phyloP scores from a whole-genome alignment of 2,113 vertebrate genomes.

The Phalacrocorax carbo region DNA sequence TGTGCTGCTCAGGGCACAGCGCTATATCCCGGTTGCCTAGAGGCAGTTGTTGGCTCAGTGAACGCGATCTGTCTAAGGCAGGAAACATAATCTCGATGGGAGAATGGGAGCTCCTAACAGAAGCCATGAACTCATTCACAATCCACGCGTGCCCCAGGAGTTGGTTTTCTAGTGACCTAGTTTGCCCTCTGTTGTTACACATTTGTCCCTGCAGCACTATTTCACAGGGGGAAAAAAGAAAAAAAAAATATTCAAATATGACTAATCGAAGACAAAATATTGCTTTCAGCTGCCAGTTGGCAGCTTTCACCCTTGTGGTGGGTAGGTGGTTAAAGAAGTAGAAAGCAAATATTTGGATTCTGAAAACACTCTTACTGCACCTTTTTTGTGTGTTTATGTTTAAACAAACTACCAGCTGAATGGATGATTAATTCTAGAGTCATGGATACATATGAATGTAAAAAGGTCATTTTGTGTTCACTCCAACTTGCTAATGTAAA shows the following conservation, averaged over 20 bases:
- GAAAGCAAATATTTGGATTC: slow-evolving; percentile 36
- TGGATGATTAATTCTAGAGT: background rate
- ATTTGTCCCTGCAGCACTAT: background rate
- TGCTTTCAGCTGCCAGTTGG: slow-evolving; percentile 38
- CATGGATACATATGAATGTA: background rate
- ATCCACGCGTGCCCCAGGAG: background rate
- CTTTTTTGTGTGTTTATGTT: slow-evolving; percentile 11
- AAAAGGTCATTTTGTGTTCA: background rate
- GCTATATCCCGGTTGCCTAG: background rate
- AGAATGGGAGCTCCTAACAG: background rate
- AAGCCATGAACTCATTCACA: background rate
- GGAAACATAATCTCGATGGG: background rate
- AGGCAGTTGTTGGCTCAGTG: background rate
- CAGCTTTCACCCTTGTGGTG: background rate
- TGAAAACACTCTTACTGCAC: background rate
- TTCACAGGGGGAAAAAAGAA: background rate
- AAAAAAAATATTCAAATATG: background rate
- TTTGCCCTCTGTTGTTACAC: slow-evolving; percentile 8
- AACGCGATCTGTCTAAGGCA: background rate
- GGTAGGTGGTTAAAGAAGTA: slow-evolving; percentile 32
- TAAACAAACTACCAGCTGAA: background rate
- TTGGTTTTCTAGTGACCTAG: background rate
- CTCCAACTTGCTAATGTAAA: background rate
- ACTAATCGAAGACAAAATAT: slow-evolving; percentile 6
- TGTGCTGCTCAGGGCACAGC: background rate